phyloP scores from a whole-genome alignment of 2,113 vertebrate genomes.

The Sakesphorus luctuosus region DNA sequence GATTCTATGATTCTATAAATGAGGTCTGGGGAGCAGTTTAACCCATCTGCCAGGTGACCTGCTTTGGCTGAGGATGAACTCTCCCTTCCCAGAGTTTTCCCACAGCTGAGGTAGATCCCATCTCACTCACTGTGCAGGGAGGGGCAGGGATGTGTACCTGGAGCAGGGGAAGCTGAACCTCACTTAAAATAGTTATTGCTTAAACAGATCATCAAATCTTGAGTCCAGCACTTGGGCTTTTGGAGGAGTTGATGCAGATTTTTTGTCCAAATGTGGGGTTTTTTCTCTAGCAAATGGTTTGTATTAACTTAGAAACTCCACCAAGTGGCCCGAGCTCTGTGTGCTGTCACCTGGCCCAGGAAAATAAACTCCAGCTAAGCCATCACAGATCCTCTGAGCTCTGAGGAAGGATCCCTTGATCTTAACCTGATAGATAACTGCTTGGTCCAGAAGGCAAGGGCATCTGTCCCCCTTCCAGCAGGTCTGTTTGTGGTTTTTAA shows the following conservation, averaged over 20 bases:
- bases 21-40: not conserved
- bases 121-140: accelerated
- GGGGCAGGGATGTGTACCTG: not conserved
- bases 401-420: not conserved
- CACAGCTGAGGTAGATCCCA: not conserved
- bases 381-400: not conserved
- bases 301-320: not conserved
- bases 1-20: no score
- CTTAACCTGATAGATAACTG: not conserved
- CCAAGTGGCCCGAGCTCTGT: not conserved
- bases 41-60: not conserved
- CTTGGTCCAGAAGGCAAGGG: not conserved
- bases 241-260: not conserved
- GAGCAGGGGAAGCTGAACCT: not conserved
- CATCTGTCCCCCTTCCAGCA: not conserved
- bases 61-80: not conserved
- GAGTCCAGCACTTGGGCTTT: not conserved
- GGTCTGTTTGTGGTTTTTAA: accelerated
- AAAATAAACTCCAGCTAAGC: not conserved
- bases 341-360: not conserved
- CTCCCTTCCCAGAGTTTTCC: not conserved
- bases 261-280: not conserved
- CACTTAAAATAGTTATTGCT: not conserved
- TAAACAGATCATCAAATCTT: not conserved
- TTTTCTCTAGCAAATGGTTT: not conserved